Evolutionary conservation across 37 sponge, comb jelly and placozoan genomes (phyloP).

Genomic region (Hexactinellida sp.): DNA sequence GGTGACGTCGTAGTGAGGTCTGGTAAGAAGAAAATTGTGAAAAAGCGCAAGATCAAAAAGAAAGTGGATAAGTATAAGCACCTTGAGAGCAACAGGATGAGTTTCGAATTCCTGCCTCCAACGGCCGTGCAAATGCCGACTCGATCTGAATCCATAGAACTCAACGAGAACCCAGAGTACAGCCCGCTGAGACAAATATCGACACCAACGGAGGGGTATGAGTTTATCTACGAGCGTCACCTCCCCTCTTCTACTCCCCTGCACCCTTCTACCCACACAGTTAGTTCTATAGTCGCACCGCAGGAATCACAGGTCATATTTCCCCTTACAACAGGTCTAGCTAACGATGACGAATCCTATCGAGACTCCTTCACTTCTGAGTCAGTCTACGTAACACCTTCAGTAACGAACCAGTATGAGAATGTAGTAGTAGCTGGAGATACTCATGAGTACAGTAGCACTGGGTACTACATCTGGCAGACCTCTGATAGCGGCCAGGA

Average conservation of each 20-base stretch:
- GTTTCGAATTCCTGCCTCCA: not conserved
- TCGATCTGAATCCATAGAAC: not conserved
- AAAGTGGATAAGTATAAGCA: not conserved
- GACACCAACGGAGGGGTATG: not conserved
- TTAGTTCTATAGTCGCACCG: not conserved
- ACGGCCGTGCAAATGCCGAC: not conserved
- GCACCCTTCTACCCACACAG: not conserved
- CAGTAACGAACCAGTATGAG: not conserved
- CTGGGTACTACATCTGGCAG: not conserved
- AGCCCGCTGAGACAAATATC: not conserved
- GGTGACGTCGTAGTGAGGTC: not conserved
- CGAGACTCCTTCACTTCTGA: not conserved
- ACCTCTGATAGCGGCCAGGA: not conserved
- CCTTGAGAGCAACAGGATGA: not conserved
- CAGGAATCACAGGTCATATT: not conserved
- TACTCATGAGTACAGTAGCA: not conserved
- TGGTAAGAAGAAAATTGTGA: not conserved
- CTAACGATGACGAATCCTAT: not conserved
- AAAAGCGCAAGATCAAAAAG: not conserved
- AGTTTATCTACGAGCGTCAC: conserved; percentile 4
- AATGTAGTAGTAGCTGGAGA: not conserved
- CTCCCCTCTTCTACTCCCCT: not conserved
- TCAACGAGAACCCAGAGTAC: not conserved
- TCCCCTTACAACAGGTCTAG: too few relatives aligned
- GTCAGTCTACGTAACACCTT: not conserved